phyloP scores from a whole-genome alignment of 92 coral and sea anemone species.

The Paragorgia papillata region DNA sequence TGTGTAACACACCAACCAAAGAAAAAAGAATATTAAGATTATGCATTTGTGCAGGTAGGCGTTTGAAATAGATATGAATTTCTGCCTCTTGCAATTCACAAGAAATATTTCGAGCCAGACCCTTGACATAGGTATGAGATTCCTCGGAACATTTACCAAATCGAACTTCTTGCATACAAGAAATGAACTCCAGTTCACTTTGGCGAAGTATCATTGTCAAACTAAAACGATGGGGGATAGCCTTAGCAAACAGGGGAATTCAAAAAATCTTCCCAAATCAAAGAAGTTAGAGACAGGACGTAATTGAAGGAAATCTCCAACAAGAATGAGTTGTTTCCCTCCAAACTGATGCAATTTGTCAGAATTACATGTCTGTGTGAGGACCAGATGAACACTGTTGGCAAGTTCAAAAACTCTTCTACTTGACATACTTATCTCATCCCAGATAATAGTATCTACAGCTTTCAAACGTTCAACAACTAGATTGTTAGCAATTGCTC shows the following conservation, averaged over 20 bases:
- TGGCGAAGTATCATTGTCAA: slow-evolving; percentile 36
- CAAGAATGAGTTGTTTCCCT: slow-evolving; percentile 42
- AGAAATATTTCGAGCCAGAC: slow-evolving; percentile 49
- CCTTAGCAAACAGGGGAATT: not conserved
- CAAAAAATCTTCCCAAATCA: slow-evolving; percentile 11
- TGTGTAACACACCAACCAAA: slow-evolving; percentile 42
- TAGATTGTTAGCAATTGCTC: slow-evolving; percentile 35
- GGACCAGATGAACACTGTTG: slow-evolving; percentile 22
- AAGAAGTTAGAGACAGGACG: slow-evolving; percentile 44
- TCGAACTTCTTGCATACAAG: slow-evolving; percentile 51
- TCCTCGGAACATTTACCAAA: slow-evolving; percentile 42
- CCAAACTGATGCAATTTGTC: not conserved
- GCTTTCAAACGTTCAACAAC: slow-evolving; percentile 20
- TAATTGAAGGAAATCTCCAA: slow-evolving; percentile 57
- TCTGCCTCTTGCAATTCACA: slow-evolving; percentile 17
- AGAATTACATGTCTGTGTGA: not conserved
- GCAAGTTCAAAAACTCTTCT: slow-evolving; percentile 46
- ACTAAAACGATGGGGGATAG: slow-evolving; percentile 51
- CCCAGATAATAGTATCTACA: slow-evolving; percentile 57
- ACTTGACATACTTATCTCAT: slow-evolving; percentile 59
- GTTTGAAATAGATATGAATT: slow-evolving; percentile 53
- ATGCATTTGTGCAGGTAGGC: slow-evolving; percentile 46
- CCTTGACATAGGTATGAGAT: slow-evolving; percentile 23
- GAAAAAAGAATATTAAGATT: slow-evolving; percentile 39
- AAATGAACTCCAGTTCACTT: slow-evolving; percentile 28